Percentiles rank a stretch among this genome's conserved stretches.
These are phyloP conservation scores for Clepsis dumicolana DNA, from an alignment of 2,888 invertebrate genomes.

Conservation along the genomic window DNA sequence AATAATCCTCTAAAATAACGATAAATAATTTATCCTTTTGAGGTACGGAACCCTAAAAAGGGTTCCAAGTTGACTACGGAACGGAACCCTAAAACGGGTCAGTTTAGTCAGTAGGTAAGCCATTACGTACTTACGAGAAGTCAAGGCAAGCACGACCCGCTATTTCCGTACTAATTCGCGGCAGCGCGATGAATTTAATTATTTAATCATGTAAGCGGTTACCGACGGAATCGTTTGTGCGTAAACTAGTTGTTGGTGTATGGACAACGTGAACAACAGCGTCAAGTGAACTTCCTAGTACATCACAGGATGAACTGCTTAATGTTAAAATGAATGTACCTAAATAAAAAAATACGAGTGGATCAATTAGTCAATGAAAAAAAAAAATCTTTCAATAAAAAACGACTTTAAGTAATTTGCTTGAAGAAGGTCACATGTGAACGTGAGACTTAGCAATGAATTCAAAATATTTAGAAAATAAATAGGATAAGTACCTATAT, in stretches of 20 bases:
- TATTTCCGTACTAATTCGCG: not conserved
- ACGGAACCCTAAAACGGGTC: not conserved
- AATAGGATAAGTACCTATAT: too few species aligned
- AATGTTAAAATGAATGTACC: not conserved
- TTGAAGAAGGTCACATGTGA: too few species aligned
- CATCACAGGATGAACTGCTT: not conserved
- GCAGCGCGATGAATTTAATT: conserved; percentile 2
- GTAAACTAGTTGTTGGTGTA: not conserved
- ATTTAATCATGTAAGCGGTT: conserved; percentile 16
- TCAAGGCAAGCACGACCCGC: not conserved
- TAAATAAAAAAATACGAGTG: not conserved
- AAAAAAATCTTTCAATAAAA: too few species aligned
- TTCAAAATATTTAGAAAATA: too few species aligned
- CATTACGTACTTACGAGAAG: not conserved
- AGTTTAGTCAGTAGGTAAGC: not conserved
- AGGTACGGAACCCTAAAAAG: not conserved
- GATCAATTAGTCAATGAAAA: too few species aligned
- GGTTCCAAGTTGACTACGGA: not conserved
- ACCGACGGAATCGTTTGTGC: not conserved
- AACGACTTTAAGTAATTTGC: too few species aligned
- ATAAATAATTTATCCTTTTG: too few species aligned
- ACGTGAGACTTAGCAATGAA: too few species aligned
- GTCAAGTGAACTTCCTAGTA: not conserved
- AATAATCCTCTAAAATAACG: too few species aligned
- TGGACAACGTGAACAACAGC: not conserved